These are phyloP conservation scores for Malaclemys terrapin DNA, from an alignment of 2,113 vertebrate species.

Conservation along the genomic window DNA sequence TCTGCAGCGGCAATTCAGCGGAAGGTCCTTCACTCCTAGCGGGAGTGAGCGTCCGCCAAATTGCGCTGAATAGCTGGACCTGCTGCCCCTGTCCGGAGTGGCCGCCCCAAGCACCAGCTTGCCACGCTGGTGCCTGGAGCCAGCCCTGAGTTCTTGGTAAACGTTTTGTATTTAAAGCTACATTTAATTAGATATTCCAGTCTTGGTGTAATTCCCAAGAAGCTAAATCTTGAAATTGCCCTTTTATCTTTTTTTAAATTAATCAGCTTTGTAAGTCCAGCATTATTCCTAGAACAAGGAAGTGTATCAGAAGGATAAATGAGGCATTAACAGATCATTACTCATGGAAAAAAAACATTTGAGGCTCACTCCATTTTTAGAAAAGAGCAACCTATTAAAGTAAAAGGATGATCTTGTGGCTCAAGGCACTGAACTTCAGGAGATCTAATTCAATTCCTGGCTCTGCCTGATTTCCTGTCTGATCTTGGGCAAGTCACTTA, in stretches of 20 bases:
- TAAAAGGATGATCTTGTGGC: not conserved
- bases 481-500: not conserved
- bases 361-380: not conserved
- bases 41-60: too few species aligned
- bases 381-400: not conserved
- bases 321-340: not conserved
- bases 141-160: not conserved
- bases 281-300: not conserved
- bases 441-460: not conserved
- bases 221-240: constrained; percentile 10
- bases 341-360: accelerated
- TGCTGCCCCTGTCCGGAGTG: too few species aligned
- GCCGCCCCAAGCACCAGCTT: too few species aligned
- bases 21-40: too few species aligned
- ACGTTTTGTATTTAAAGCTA: not conserved
- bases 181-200: not conserved
- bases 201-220: constrained; percentile 35
- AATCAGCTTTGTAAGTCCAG: not conserved
- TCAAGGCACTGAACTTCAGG: not conserved
- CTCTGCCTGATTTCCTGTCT: not conserved
- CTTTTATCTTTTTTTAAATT: not conserved
- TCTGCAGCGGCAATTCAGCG: too few species aligned
- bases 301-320: not conserved
- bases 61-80: too few species aligned
- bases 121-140: too few species aligned